Evolutionary conservation across 2,113 vertebrate species (phyloP).

Genomic region (Notarius lentiginosus): DNA sequence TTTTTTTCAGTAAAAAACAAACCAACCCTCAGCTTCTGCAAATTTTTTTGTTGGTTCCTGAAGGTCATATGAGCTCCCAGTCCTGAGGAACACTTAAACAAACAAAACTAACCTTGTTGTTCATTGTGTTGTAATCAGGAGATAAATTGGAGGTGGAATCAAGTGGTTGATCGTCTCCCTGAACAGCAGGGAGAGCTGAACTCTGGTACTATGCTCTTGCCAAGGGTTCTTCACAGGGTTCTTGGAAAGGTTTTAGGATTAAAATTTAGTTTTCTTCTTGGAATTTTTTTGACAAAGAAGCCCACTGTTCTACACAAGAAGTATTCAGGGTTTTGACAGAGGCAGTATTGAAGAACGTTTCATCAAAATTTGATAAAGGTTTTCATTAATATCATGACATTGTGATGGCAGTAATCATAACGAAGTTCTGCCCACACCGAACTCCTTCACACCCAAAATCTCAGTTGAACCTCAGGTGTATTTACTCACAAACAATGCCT

Average conservation of each 20-base stretch:
- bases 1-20: background rate
- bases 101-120: background rate
- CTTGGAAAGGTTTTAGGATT: background rate
- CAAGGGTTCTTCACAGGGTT: background rate
- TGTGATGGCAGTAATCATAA: background rate
- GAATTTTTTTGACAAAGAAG: background rate
- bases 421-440: background rate
- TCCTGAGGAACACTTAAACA: background rate
- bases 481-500: conserved; percentile 56
- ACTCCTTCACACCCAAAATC: background rate
- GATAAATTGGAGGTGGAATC: background rate
- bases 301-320: background rate
- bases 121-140: background rate
- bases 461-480: background rate
- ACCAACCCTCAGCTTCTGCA: background rate
- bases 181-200: background rate
- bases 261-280: background rate
- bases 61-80: background rate
- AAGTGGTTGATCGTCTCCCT: background rate
- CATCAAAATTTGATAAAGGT: background rate
- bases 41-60: background rate
- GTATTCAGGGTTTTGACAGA: background rate
- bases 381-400: background rate
- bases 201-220: background rate
- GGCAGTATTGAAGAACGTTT: background rate